Base-by-base conservation (phyloP, 37 sponge, comb jelly and placozoan genomes). In the Ianthella basta region DNA sequence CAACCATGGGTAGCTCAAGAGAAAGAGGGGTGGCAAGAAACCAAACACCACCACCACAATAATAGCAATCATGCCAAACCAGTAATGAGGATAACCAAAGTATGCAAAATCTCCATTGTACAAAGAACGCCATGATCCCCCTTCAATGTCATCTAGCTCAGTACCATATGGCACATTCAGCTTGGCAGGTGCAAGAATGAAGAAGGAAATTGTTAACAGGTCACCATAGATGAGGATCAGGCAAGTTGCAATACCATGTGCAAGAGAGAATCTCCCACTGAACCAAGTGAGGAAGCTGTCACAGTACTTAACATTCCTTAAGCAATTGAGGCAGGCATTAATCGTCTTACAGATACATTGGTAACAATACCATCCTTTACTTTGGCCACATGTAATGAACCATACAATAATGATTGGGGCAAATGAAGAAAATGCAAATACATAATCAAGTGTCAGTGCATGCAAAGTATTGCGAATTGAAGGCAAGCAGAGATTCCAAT, bases 401-500 rank as follows among this genome's bases (percentile, higher is more conserved):
- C 70, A 18, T 30, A 69, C 34, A 34, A 30, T n/a, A 16, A 69
- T 1, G 35, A 69, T 69, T 34, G 55, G 30, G 2, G 55, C 50
- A 29, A 80, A 80, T 0, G 89, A 86, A 56, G 86, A 92, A 78
- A 88, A 29, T 19, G 92, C 92, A 37, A 67, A 37, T 12, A 92
- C 0, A 60, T 88, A 88, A 10, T 85, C 67, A 67, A 81, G 27
- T 14, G 84, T 55, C 6, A 83, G 65, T 18, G 84, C 37, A 23
- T 79, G 50, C 29, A 89, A 25, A 10, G 85, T 63, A 36, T 61
- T 67, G 34, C 33, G 6, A 35, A 69, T 27, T 3, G 50, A 10
- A 8, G 50, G 8, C 8, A 44, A 10, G 8, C 50, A 44, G 50
- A 44, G 50, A 8, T 44, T 44, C n/a, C n/a, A n/a, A 8, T 10